Evolutionary conservation across 1,140 invertebrate genomes (phyloP), one percentile per base, ranked within the genome.

Genomic region (Wasmannia auropunctata): DNA sequence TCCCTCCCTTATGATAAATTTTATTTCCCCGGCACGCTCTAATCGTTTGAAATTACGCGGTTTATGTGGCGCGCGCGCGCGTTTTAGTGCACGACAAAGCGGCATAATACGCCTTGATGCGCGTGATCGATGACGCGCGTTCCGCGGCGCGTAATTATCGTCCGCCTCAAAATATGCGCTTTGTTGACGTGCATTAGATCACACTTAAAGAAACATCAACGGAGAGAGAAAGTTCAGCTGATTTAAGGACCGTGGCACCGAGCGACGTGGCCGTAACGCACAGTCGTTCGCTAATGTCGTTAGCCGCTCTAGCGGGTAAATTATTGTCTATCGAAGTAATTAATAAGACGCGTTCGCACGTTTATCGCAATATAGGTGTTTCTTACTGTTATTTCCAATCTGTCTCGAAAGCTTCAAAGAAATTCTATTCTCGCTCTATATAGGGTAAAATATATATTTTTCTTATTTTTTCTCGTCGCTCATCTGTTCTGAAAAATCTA

Each of bases 1-100:
- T 8, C 8, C 8, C 37, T 5, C 4, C 8, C 49, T 8, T 63
- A 54, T 90, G 88, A 89, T 87, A 92, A 92, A 92, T 90, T 92
- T 92, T 92, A 92, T 88, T 46, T 92, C 28, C 43, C n/a, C 62
- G 37, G 11, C 37, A 54, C 56, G 56, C 16, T 76, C 72, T 90
- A 88, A 87, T 43, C 56, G 54, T 67, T 65, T 31, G 10, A 34
- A 91, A 91, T 90, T 91, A 87, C 84, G 85, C 51, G 46, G 60
- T 74, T 80, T 83, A 75, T 56, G 25, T 8, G 56, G 56, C 43
- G 58, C 22, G 25, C n/a, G n/a, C n/a, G n/a, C n/a, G n/a, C n/a
- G n/a, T n/a, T 49, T 51, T 87, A 65, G 37, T 49, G 6, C 51
- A n/a, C n/a, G 49, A 40, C 46, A 40, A 22, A 14, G 25, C 25